Base-by-base conservation (phyloP, 1,140 invertebrate species). In the Melitaea cinxia region DNA sequence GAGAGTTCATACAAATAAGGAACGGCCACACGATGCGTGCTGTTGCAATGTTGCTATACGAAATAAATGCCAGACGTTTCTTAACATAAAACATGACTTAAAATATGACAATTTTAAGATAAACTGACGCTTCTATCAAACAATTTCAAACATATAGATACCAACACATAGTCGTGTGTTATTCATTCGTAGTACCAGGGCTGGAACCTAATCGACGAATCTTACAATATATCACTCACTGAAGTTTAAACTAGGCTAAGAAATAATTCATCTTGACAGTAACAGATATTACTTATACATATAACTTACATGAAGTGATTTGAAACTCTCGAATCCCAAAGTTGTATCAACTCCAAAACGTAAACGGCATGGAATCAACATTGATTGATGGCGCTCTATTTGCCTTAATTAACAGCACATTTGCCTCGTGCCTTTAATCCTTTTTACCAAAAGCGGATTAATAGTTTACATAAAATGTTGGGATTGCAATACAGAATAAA, bases 371-470 rank as follows among this genome's bases (percentile, higher is more conserved):
- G 35, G 24, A 52, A 62, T 52, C 21, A 70, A 58, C 72, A 71
- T 68, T 70, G 64, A 73, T 73, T 68, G 65, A 74, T 71, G 54
- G 57, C 9, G 49, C 30, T 52, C 65, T 63, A 65, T 71, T 68
- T 65, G 65, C 54, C 26, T 65, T 68, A 68, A 73, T 71, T 68
- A 71, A 63, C 60, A 61, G 14, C 52, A 61, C 53, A 59, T 70
- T 68, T 71, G 62, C 58, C 64, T 55, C 33, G 57, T 37, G 59
- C 24, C 30, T 35, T 39, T 61, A 58, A 60, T 60, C 56, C 49
- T 37, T 54, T 45, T 68, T 21, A 45, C 35, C 49, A 68, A 30
- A 68, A 57, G 30, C 47, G 53, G 30, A 14, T 23, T 24, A 45
- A 42, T 53, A 42, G 26, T 33, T 17, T 35, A 19, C 6, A 56